Evolutionary conservation across 2,797 vertebrate species (phyloP), one percentile per base, ranked within the genome.

Genomic region (Aythya fuligula): DNA sequence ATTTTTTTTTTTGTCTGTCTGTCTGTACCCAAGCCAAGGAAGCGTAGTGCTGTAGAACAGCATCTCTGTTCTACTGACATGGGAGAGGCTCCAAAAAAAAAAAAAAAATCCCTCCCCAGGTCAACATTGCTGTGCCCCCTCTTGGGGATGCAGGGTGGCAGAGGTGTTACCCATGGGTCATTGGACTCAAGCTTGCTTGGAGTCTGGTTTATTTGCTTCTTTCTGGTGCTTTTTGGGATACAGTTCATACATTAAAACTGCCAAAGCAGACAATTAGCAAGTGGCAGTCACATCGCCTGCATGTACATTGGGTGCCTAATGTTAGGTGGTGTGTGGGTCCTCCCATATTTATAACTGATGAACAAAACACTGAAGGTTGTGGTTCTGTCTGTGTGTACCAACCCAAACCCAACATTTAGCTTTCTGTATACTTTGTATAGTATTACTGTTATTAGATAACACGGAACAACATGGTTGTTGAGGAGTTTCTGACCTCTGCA

Each of bases 321-420:
- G 30, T 47, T 16, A 30, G 38, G 4, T 3, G 8, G 62, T 14
- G 9, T 4, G 0, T 0, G 2, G 16, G 17, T 61, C 11, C 14
- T 34, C 20, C 60, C 1, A 0, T 27, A 27, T 34, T 56, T 82
- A 5, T 34, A 36, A 20, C 0, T 45, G 10, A 43, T 53, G 57
- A 83, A 43, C 12, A 15, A 39, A 39, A 24, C 9, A 1, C 25
- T 54, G 43, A 47, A 72, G 13, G 19, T 6, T 43, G 0, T 60
- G 30, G 28, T 5, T 67, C 62, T 49, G 3, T 25, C 6, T 12
- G 16, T 49, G 30, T 85, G 24, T 49, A 8, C 3, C 4, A 25
- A 32, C 20, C 67, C 28, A 38, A 9, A 18, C 21, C 7, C 20
- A 58, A 15, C 38, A 61, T 11, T 61, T 51, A 36, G 39, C 17